Evolutionary conservation across 2,888 invertebrate genomes (phyloP), one percentile per base, ranked within the genome.

Genomic region (Mimumesa dahlbomi): DNA sequence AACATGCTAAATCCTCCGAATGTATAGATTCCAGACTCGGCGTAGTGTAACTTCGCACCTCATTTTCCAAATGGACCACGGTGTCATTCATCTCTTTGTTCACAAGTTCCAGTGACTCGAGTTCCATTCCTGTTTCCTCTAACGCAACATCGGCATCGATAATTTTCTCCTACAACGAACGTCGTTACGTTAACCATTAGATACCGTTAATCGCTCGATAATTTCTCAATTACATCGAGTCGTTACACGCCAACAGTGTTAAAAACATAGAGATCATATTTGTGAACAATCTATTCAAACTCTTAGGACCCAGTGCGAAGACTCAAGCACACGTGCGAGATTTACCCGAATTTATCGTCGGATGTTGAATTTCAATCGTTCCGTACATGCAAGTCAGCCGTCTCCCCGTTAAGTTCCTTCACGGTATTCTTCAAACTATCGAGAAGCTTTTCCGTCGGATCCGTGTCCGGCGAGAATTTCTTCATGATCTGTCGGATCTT

Each of bases 381-480:
- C 67, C 81, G 82, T 87, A 88, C 88, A 84, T 88, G 86, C 82
- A 88, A 85, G 70, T 87, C 80, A 48, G 81, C 62, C 58, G 84
- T 86, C 78, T 88, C 85, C 14, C 53, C 56, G 25, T 83, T 76
- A n/a, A 88, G 63, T 19, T 74, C 69, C 49, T 82, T 50, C 22
- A 84, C 80, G 0, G 65, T 54, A 2, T 49, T 79, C 52, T 72
- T 75, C 22, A 87, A 68, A 22, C 75, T 67, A 14, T 68, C 65
- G 22, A 84, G 67, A 3, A 87, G 78, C 59, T 77, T 84, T 13
- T 87, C 85, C 2, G 84, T 79, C 0, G 84, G 83, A 62, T 87
- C 86, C 3, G 82, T 73, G 49, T 67, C 36, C 0, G 84, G 77
- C 1, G 67, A 61, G 7, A 85, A 74, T 25, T 67, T 65, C 11